Conservation (phyloP, 2,797 vertebrate species). For the Sebastes paucispinis region DNA sequence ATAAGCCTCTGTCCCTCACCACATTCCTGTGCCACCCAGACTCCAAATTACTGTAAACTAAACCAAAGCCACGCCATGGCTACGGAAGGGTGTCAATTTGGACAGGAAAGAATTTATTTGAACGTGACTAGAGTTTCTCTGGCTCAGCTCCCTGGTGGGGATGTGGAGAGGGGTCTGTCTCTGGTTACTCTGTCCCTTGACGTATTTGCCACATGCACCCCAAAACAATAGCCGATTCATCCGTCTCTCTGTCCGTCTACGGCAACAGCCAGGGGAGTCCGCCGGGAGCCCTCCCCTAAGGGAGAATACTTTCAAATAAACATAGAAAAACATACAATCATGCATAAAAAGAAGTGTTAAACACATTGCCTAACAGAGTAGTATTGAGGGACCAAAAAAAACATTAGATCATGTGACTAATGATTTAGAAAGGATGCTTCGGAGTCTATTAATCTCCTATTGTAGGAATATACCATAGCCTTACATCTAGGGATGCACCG, state of each 20-base stretch:
- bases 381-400: not conserved
- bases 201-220: conserved; percentile 68
- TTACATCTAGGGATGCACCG: not conserved
- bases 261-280: conserved; percentile 23
- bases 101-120: conserved; percentile 81
- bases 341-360: not conserved
- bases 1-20: conserved; percentile 59
- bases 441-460: not conserved
- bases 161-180: conserved; percentile 72
- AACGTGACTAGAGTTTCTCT: conserved; percentile 75
- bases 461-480: not conserved
- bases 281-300: not conserved
- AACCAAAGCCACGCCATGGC: conserved; percentile 70
- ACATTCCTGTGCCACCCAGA: conserved; percentile 78
- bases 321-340: not conserved
- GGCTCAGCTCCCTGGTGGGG: conserved; percentile 71
- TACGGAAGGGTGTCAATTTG: conserved; percentile 80
- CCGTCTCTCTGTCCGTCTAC: conserved; percentile 56
- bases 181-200: conserved; percentile 68
- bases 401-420: not conserved
- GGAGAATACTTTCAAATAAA: not conserved
- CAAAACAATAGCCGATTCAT: conserved; percentile 81
- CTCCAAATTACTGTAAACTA: conserved; percentile 78
- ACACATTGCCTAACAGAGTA: not conserved
- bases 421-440: not conserved